Base-by-base conservation (phyloP, 30 jellyfish, hydroid and myxozoan species). In the Mastigias papua region DNA sequence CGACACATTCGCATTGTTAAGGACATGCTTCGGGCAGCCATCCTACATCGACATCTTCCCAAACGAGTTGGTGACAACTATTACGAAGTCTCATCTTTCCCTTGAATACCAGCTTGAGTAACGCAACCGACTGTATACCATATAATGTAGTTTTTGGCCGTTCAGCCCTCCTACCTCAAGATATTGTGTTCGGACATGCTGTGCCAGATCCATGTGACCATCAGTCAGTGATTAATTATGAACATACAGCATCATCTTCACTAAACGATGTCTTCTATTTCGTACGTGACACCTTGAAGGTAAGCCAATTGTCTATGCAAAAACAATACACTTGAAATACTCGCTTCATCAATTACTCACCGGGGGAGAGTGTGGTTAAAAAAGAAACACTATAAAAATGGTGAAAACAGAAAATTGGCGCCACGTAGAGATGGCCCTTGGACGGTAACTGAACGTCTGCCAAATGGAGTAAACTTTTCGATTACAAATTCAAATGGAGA, bases 141-240 rank as follows among this genome's bases (percentile, higher is more conserved):
- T 84, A 69, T 31, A 61, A 74, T 57, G 89, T 85, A 57, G 94
- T 85, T 30, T 85, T 85, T 60, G 94, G 94, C 31, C 0, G 94
- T 48, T 51, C 88, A 30, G 89, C 94, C 63, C 51, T 62, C 82
- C 54, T 73, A 65, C 89, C 95, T 73, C 89, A 86, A 60, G 95
- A 86, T 63, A 62, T 86, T 60, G 95, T 74, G 46, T 73, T 86
- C 49, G 76, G 67, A 19, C 76, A 57, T 33, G 22, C 34, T 34
- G 0, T 71, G 34, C 48, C 62, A 34, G 95, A 69, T 73, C 0
- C 73, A 84, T 48, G 0, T 37, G 93, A 84, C 20, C 54, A 70
- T 17, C 81, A n/a, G 22, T 29, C 87, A 30, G 81, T 71, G 26
- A 60, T 10, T 48, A 29, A 35, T 23, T 15, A 82, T 11, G 48